These are phyloP conservation scores for Gavialis gangeticus DNA, from an alignment of 2,113 vertebrate species.

Conservation along the genomic window DNA sequence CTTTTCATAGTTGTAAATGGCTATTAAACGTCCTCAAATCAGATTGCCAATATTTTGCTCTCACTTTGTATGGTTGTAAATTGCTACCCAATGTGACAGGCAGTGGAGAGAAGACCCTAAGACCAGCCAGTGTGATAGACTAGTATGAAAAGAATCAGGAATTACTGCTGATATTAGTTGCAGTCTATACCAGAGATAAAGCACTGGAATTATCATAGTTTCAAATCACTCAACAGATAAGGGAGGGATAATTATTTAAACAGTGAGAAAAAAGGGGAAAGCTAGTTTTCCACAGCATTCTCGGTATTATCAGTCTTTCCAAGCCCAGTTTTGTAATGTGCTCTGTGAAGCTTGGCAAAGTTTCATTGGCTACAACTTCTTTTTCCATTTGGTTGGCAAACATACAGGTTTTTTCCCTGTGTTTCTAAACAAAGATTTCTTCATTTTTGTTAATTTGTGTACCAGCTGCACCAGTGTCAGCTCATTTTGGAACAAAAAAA, in stretches of 20 bases:
- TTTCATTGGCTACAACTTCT: background rate
- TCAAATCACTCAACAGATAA: background rate
- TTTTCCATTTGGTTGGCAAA: background rate
- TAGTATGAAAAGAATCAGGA: background rate
- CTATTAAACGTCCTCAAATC: no score
- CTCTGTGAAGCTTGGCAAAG: background rate
- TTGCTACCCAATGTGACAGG: no score
- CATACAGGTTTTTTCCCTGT: background rate
- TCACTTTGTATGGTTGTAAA: no score
- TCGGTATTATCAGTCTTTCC: background rate
- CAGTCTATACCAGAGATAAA: background rate
- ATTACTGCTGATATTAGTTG: background rate
- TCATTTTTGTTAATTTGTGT: background rate
- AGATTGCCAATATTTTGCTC: no score
- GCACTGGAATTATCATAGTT: background rate
- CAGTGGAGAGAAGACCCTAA: no score
- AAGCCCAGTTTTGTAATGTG: background rate
- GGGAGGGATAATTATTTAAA: background rate
- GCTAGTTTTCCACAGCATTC: background rate
- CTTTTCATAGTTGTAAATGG: no score
- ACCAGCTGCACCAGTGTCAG: background rate
- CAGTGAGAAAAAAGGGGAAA: background rate
- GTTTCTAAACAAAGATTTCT: background rate
- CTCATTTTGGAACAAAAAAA: background rate
- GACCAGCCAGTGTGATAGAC: no score